Evolutionary conservation across 53 echinoderm and acorn worm species (phyloP), one percentile per base, ranked within the genome.

Genomic region (Crossaster papposus): DNA sequence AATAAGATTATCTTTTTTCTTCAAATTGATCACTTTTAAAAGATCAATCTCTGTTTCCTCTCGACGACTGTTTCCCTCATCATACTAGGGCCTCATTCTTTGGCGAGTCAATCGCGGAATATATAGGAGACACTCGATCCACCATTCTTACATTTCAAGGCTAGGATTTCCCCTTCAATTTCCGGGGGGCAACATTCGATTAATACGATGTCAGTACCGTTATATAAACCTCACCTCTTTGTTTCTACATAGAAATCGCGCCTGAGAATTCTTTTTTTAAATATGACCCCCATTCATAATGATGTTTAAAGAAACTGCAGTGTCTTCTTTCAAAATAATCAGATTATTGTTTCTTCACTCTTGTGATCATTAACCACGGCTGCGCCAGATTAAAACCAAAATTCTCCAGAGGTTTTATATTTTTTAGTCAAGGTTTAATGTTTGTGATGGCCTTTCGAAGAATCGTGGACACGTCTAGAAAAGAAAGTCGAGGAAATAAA

Each of bases 121-220:
- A 4, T 18, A 68, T 0, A 68, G 29, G 68, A 18, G 88, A 64
- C 78, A 88, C 88, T 26, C 20, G 64, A 77, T 78, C 78, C 78
- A 30, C 17, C 33, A 50, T 32, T 88, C 64, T 62, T 78, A 20
- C 64, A 62, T 44, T 35, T 29, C 36, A 17, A 64, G 88, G 32
- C 63, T 77, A 38, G 36, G 58, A 77, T 77, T 88, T 77, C 78
- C 33, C 51, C 24, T 88, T 15, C 51, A 62, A 78, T 63, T 77
- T 77, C 76, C 88, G 36, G 88, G 78, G 44, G 38, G n/a, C 36
- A 54, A 51, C 78, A 78, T 51, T 44, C n/a, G 51, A 78, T 78
- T 78, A 17, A 51, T 51, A n/a, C 28, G 24, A 78, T 5, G 74
- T 73, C 35, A 13, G 24, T 68, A n/a, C 28, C 68, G 28, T 68